Evolutionary conservation across 2,113 vertebrate genomes (phyloP), one percentile per base, ranked within the genome.

Genomic region (Periophthalmus modestus): DNA sequence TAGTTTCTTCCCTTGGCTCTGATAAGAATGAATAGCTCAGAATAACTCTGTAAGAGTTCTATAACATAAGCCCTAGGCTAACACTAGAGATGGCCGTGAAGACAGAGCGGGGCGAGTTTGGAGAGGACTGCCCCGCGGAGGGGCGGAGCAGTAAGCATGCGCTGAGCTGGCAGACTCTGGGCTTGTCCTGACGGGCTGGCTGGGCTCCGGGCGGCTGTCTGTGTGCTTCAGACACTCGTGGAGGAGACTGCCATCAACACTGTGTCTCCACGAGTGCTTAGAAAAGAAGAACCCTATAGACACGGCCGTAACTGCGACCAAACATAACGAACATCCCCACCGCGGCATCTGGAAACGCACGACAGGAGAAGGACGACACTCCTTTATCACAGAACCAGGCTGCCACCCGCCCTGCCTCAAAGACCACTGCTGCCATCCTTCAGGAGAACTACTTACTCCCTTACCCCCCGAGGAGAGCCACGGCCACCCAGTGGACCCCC

Each of bases 81-180:
- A 43, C 39, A 16, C 48, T 16, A 66, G 85, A 76, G 79, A 78
- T 58, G 69, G 39, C 48, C 71, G 48, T 72, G 75, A 78, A 76
- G 72, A 75, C 71, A 68, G 28, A 52, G 18, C 7, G 13, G 48
- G 9, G 67, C 63, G 84, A 77, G 84, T 61, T 82, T 83, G 89
- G 89, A 88, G 73, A 73, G 66, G 89, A 84, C 91, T 85, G 89
- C 89, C 91, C 86, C 73, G 89, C 82, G 77, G 83, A 88, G 24
- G 87, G 93, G 93, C 91, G 92, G 93, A 92, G 93, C 93, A 83
- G 90, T 81, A 90, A 87, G 91, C 92, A 91, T 91, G 93, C 92
- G 92, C 92, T 94, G 93, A 94, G 93, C 91, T 94, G 93, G 93
- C 93, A 93, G 89, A 91, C 82, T 83, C 84, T 79, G 89, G 86